Conservation (phyloP, 2,113 vertebrate genomes). For the Castor canadensis region DNA sequence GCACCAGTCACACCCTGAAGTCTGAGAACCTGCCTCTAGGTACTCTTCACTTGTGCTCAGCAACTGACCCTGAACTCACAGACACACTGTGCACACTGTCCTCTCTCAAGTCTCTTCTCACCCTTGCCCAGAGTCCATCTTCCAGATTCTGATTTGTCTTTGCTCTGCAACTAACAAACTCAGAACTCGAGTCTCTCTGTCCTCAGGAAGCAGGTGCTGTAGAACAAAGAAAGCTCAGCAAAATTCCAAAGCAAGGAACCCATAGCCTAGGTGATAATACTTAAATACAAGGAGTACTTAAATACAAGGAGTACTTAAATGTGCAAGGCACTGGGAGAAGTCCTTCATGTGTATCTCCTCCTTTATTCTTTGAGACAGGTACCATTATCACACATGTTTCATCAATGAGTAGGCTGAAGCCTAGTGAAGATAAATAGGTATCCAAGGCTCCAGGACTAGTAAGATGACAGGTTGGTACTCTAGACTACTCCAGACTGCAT, state of each 20-base stretch:
- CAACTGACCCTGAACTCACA: background rate
- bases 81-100: background rate
- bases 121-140: background rate
- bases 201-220: background rate
- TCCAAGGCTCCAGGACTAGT: background rate
- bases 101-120: background rate
- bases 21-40: background rate
- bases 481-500: background rate
- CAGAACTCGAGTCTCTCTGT: background rate
- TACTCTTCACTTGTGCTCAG: background rate
- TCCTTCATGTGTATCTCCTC: background rate
- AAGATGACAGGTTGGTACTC: background rate
- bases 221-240: background rate
- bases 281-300: background rate
- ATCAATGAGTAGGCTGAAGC: background rate
- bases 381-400: background rate
- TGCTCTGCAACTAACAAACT: background rate
- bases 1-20: accelerated
- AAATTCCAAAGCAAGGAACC: background rate
- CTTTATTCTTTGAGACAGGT: background rate
- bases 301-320: background rate
- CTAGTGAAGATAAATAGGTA: background rate
- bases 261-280: background rate
- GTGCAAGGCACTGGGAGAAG: no score
- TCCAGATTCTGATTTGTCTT: background rate